Evolutionary conservation across 2,113 vertebrate species (phyloP).

Genomic region (Tamias sibiricus): DNA sequence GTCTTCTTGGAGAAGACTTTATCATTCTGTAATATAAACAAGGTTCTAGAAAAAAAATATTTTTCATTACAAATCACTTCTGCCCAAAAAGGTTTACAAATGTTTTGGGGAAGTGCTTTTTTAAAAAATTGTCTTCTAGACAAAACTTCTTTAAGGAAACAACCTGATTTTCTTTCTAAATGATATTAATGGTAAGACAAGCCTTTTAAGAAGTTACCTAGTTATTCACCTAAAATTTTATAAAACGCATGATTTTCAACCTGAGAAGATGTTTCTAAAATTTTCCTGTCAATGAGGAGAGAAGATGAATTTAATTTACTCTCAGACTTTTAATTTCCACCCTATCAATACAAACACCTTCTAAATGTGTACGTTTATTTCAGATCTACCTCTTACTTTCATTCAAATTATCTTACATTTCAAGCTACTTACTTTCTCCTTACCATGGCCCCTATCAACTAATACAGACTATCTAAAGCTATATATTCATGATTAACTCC

Average conservation of each 20-base stretch:
- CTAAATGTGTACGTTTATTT: background rate
- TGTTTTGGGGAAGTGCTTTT: background rate
- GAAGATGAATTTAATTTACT: background rate
- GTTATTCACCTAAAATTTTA: background rate
- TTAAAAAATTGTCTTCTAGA: background rate
- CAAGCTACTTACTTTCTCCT: background rate
- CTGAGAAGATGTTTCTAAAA: background rate
- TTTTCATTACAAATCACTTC: background rate
- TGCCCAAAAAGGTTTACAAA: background rate
- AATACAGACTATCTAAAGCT: background rate
- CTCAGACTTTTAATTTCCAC: constrained; percentile 30
- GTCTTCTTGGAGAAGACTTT: background rate
- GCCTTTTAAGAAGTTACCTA: background rate
- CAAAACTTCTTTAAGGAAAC: background rate
- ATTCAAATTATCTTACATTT: background rate
- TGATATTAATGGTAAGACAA: background rate
- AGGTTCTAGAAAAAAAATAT: background rate
- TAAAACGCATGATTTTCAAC: background rate
- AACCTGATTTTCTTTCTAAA: background rate
- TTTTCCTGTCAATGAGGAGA: background rate
- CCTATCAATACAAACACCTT: background rate
- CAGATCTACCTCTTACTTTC: background rate
- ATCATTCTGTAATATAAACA: fast-evolving
- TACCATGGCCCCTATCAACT: too few species aligned
- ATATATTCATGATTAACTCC: background rate